A percentile compares a stretch with the other conserved stretches of the same genome.
Evolutionary conservation across 2,113 vertebrate genomes (phyloP).

Genomic region (Dascyllus trimaculatus): DNA sequence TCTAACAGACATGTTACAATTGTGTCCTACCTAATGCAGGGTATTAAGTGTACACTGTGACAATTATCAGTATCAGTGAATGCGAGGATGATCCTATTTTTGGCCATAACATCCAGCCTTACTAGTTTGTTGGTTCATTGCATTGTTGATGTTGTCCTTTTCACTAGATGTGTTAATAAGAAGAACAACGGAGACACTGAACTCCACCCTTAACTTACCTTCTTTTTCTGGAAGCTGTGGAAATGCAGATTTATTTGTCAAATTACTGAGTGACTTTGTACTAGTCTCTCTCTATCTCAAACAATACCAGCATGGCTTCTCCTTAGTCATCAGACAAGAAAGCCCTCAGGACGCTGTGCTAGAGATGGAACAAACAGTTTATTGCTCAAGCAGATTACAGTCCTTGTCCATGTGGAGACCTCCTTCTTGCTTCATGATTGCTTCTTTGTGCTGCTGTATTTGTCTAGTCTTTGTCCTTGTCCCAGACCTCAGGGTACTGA

Average conservation of each 20-base stretch:
- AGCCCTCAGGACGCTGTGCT: slow-evolving; percentile 38
- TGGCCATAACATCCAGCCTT: too few species aligned
- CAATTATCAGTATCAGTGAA: neutral
- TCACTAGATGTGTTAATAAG: neutral
- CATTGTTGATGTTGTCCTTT: neutral
- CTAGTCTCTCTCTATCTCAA: slow-evolving; percentile 18
- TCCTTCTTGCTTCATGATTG: slow-evolving; percentile 38
- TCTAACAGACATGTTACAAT: neutral
- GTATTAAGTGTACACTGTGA: neutral
- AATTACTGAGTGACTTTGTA: slow-evolving; percentile 19
- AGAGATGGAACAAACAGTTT: slow-evolving; percentile 63
- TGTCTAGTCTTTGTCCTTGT: slow-evolving; percentile 16
- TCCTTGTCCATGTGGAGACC: slow-evolving; percentile 26
- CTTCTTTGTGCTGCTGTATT: slow-evolving; percentile 37
- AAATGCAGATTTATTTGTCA: slow-evolving; percentile 25
- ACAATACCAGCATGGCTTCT: slow-evolving; percentile 35
- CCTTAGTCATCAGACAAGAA: slow-evolving; percentile 57
- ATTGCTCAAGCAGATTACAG: slow-evolving; percentile 47
- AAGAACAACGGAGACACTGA: neutral
- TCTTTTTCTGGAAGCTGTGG: slow-evolving; percentile 11
- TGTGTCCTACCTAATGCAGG: neutral
- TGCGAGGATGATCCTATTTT: too few species aligned
- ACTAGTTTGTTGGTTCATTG: neutral
- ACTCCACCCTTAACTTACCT: neutral
- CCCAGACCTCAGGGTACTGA: slow-evolving; percentile 8